Conservation (phyloP, 2,888 invertebrate genomes). For the Melanostoma scalare region DNA sequence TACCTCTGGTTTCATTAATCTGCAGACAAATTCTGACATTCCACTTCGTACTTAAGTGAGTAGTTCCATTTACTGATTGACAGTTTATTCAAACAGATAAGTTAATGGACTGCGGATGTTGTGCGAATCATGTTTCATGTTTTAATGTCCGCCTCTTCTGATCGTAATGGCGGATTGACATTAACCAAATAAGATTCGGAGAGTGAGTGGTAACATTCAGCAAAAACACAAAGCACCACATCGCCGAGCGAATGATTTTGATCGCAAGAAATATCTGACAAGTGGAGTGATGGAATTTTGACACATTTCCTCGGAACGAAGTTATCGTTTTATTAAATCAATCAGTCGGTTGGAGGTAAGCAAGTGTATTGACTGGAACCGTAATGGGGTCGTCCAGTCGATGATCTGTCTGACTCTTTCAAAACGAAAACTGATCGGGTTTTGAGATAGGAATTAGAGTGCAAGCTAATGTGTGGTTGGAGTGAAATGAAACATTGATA, state of each 20-base stretch:
- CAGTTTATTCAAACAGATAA: constrained; percentile 67
- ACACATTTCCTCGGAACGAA: constrained; percentile 59
- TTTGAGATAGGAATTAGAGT: constrained; percentile 42
- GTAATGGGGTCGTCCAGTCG: constrained; percentile 27
- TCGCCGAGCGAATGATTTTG: constrained; percentile 49
- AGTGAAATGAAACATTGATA: neutral
- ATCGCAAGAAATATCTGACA: constrained; percentile 45
- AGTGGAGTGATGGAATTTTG: constrained; percentile 67
- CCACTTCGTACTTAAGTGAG: constrained; percentile 61
- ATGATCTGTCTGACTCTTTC: constrained; percentile 13
- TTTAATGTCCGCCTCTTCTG: constrained; percentile 53
- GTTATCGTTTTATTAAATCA: constrained; percentile 49
- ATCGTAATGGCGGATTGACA: constrained; percentile 54
- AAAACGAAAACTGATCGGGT: constrained; percentile 33
- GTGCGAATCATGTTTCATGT: constrained; percentile 21
- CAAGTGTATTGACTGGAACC: constrained; percentile 1
- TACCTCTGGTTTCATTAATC: constrained; percentile 38
- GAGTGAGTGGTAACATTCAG: constrained; percentile 4
- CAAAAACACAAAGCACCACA: constrained; percentile 15
- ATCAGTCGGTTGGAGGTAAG: constrained; percentile 1
- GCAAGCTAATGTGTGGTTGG: constrained; percentile 45
- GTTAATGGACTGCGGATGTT: constrained; percentile 63
- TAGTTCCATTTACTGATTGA: constrained; percentile 68
- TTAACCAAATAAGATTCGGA: neutral
- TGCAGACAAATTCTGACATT: constrained; percentile 58